Base-by-base conservation (phyloP, 2,888 invertebrate genomes). In the Pimpla rufipes region DNA sequence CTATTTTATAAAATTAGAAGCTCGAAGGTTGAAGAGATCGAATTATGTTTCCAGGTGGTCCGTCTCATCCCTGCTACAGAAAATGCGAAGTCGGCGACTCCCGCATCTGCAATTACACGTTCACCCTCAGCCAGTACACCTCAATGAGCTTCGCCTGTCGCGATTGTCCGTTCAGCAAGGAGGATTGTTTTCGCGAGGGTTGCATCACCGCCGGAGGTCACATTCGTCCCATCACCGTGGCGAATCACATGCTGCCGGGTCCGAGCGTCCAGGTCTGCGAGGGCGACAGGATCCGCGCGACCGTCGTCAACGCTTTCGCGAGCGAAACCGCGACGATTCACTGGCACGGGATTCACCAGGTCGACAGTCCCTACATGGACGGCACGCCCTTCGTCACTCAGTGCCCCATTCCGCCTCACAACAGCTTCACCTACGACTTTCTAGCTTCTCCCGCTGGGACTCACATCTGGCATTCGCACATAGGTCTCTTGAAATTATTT, bases 311-410 rank as follows among this genome's bases (percentile, higher is more conserved):
- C 88, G 88, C 89, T 59, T 87, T 94, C 71, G 89, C 90, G 11
- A 91, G 92, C 3, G 93, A 93, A 80, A 92, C 92, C 13, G 90
- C 93, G 23, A 92, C 94, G 11, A 93, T 95, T 59, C 95, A 95
- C 88, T 95, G 94, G 94, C 95, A 95, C 88, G 95, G 95, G 23
- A 88, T 93, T 13, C 92, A 92, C 83, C 93, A 93, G 85, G 82
- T 87, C 37, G 87, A 86, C 18, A 90, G 92, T 13, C 93, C 93
- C 1, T 93, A 91, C 87, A 93, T 94, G 93, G 94, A 94, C 86
- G 94, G 94, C 47, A 92, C 93, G n/a, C 93, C 94, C 7, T 93
- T 91, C 62, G 85, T 94, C 8, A 93, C 93, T 11, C 94, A 94
- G 88, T 93, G 93, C 80, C 93, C 93, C 2, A 93, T 94, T 79